Base-by-base conservation (phyloP, 2,888 invertebrate genomes). In the Lagria hirta region DNA sequence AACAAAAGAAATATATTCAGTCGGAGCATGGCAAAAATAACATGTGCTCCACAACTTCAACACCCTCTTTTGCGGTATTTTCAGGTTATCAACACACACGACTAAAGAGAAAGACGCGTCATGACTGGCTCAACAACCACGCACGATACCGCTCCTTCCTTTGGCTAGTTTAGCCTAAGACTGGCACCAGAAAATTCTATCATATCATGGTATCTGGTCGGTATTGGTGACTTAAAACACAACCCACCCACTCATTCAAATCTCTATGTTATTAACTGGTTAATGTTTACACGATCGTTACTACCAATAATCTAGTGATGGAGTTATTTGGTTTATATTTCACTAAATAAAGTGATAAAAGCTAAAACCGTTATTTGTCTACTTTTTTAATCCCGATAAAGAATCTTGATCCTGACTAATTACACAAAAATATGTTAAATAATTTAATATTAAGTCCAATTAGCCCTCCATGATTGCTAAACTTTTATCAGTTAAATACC, bases 61-160 rank as follows among this genome's bases (percentile, higher is more conserved):
- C 35, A 30, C 30, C 46, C 35, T 36, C 35, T 33, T 29, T 33
- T 43, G 27, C 40, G 22, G 34, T 40, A 30, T 38, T 38, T 30
- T 35, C 11, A 32, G 13, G 30, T 33, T 42, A 55, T 52, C 49
- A 58, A 55, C 55, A 61, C 59, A 55, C 64, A 58, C 64, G 61
- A 51, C 61, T 59, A 64, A 54, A 55, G n/a, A n/a, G n/a, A n/a
- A n/a, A n/a, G 64, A 58, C 64, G 58, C 62, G 59, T 60, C 66
- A 66, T 65, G 64, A 68, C 67, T 67, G 66, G 55, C 51, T 58
- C 52, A 47, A 23, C 38, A 36, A 44, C 51, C 60, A 58, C 57
- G 58, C 64, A 64, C 61, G 60, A 62, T 64, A 65, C 68, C 65
- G 60, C 66, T 66, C 65, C 62, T 65, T 62, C 64, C 57, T 58